Conservation (phyloP, 2,797 vertebrate genomes). For the Galago senegalensis region DNA sequence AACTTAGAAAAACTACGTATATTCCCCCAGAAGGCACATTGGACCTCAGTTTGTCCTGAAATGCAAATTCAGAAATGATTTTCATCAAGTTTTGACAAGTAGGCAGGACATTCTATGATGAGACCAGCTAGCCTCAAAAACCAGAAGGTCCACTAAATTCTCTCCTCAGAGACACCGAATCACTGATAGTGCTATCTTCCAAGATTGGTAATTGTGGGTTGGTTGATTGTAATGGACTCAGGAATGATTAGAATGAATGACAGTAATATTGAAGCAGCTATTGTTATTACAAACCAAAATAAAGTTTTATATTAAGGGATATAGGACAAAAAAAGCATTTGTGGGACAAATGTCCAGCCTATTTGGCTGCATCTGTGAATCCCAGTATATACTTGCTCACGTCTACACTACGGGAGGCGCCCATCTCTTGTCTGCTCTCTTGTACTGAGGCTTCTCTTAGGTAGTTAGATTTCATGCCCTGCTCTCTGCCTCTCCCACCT, state of each 20-base stretch:
- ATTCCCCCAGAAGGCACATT: background rate
- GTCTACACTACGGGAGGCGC: background rate
- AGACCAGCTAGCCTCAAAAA: background rate
- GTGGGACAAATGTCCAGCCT: background rate
- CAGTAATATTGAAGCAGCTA: background rate
- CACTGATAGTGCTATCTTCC: background rate
- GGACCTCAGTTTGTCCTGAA: background rate
- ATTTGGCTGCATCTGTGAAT: background rate
- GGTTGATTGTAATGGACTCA: background rate
- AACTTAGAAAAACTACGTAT: background rate
- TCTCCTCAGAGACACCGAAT: background rate
- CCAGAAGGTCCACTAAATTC: background rate
- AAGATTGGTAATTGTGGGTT: background rate
- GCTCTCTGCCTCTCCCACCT: background rate
- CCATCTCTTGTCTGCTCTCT: background rate
- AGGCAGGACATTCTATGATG: background rate
- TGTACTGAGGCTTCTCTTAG: background rate
- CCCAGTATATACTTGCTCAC: rapidly evolving
- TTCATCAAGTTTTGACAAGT: background rate
- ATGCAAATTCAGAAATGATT: slow-evolving; percentile 1
- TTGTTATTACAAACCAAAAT: slow-evolving; percentile 33
- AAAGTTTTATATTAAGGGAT: slow-evolving; percentile 22
- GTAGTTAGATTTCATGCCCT: background rate
- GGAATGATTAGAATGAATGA: background rate
- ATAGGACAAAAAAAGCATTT: background rate